phyloP scores from a whole-genome alignment of 2,888 invertebrate genomes.

The Dysmachus trigonus region DNA sequence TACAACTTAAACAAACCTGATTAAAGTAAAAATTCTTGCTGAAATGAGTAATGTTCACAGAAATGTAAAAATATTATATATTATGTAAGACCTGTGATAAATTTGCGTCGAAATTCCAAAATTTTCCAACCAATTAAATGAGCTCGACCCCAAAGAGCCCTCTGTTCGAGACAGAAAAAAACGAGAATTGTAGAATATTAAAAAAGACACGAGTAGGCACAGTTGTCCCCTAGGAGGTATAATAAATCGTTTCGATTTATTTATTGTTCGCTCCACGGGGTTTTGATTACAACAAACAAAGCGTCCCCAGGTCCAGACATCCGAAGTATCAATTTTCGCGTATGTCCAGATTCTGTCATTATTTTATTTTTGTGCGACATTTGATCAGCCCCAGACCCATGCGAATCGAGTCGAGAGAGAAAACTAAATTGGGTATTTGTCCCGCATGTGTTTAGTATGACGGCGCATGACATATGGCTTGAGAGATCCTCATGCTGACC shows the following conservation, averaged over 20 bases:
- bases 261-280: neutral
- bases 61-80: neutral
- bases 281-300: conserved; percentile 20
- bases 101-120: neutral
- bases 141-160: neutral
- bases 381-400: conserved; percentile 13
- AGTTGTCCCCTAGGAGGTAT: neutral
- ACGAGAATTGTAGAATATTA: neutral
- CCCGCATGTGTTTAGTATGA: neutral
- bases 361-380: conserved; percentile 3
- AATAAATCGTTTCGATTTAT: conserved; percentile 26
- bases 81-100: neutral
- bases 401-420: neutral
- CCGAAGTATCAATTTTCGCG: conserved; percentile 33
- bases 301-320: neutral
- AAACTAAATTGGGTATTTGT: conserved; percentile 11
- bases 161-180: neutral
- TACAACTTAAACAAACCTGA: neutral
- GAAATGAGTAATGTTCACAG: neutral
- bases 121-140: neutral
- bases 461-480: conserved; percentile 1
- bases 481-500: neutral
- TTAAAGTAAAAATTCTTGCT: neutral
- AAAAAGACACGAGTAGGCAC: neutral
- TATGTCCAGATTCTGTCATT: neutral